Evolutionary conservation across 2,113 vertebrate species (phyloP).

Genomic region (Rhea pennata): DNA sequence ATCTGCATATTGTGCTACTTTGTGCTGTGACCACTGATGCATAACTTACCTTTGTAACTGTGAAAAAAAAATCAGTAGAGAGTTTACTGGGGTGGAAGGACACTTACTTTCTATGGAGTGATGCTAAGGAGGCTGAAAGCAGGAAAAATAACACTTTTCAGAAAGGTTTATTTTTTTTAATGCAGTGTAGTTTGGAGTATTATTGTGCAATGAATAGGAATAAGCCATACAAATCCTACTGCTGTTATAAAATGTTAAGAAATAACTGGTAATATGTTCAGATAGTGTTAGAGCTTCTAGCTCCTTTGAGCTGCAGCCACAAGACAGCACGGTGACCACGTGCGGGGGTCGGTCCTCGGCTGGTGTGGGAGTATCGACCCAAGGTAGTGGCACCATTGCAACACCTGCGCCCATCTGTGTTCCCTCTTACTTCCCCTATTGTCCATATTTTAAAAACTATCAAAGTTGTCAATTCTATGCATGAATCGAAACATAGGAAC

Average conservation of each 20-base stretch:
- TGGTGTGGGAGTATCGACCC: neutral
- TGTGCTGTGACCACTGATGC: neutral
- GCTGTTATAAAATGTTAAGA: neutral
- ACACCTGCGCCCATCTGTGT: neutral
- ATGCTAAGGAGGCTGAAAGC: neutral
- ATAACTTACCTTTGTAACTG: neutral
- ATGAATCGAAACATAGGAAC: neutral
- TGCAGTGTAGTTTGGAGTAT: neutral
- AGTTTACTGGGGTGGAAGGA: neutral
- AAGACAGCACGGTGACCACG: neutral
- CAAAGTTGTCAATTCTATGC: neutral
- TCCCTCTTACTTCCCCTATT: neutral
- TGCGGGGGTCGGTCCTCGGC: neutral
- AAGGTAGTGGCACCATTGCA: neutral
- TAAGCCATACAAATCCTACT: neutral
- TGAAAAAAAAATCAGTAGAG: neutral
- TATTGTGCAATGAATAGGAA: neutral
- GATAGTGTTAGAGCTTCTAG: neutral
- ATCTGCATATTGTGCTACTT: neutral
- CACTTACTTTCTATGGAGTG: rapidly evolving
- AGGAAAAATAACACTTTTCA: neutral
- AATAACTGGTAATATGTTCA: neutral
- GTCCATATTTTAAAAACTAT: neutral
- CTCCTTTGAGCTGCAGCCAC: neutral
- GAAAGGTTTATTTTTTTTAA: neutral